Evolutionary conservation across 2,797 vertebrate species (phyloP), one percentile per base, ranked within the genome.

Genomic region (Rhinogobio ventralis): DNA sequence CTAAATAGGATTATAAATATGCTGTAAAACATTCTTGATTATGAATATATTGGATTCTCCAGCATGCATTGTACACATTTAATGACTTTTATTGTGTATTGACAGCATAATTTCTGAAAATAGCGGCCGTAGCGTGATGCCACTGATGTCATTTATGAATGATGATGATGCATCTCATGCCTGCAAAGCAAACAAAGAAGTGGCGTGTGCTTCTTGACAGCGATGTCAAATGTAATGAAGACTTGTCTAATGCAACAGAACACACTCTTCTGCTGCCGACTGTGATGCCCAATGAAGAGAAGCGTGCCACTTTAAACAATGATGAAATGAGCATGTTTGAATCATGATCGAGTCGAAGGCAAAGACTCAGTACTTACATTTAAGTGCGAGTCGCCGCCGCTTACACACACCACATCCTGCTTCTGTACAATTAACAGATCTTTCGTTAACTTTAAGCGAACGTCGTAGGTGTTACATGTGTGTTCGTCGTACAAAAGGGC

Each of bases 351-450:
- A 82, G 28, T 39, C 62, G 23, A 81, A 62, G 49, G 79, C 82
- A 91, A 86, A 89, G 85, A 76, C 84, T 92, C 89, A 91, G 92
- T 94, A 97, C 98, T 98, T 97, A 99, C 97, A 93, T 97, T 96
- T 96, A 95, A 91, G 89, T 95, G 92, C 86, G 93, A 93, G 89
- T 95, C 93, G 85, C 91, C 94, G 91, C 95, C 96, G 87, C 91
- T 93, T 53, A 96, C 93, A 91, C 96, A 96, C 91, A 99, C 83
- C 89, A 99, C 96, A 85, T 98, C 97, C 93, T 97, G 96, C 90
- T 96, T 97, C 94, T 99, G 98, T 89, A 99, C 92, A 88, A 96
- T 97, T 91, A 98, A 92, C 76, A 92, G 92, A 90, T 98, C 97
- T 93, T 95, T 96, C 60, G 94, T 96, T 92, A 99, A 93, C 94